Conservation (phyloP, 2,113 vertebrate genomes). For the Tetrax tetrax region DNA sequence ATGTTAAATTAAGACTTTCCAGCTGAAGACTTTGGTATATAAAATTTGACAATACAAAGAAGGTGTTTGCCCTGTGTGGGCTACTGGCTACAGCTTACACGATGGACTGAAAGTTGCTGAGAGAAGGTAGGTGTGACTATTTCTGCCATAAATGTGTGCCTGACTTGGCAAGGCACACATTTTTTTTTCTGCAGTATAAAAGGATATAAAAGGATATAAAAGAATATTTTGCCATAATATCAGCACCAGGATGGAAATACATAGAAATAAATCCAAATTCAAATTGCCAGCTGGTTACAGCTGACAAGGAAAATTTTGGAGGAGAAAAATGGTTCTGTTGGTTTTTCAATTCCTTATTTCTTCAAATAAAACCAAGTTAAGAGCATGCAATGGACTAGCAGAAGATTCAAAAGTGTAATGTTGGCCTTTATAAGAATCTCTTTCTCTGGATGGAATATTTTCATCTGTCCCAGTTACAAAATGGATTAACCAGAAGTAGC, state of each 20-base stretch:
- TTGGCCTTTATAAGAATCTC: not conserved
- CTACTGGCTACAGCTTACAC: constrained; percentile 32
- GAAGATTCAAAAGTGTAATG: not conserved
- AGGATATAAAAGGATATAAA: constrained; percentile 39
- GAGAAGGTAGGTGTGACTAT: constrained; percentile 43
- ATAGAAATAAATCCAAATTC: constrained; percentile 25
- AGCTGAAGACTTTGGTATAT: not conserved
- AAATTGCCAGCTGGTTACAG: constrained; percentile 29
- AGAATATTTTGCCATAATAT: constrained; percentile 50
- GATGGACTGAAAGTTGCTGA: constrained; percentile 22
- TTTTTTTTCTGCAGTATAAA: constrained; percentile 14
- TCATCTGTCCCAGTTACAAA: constrained; percentile 31
- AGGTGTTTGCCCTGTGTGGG: constrained; percentile 50
- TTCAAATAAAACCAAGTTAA: constrained; percentile 21
- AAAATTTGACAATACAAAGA: constrained; percentile 40
- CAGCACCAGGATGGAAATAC: constrained; percentile 27
- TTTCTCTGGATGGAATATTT: not conserved
- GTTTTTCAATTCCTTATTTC: constrained; percentile 12
- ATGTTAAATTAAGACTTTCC: constrained; percentile 23
- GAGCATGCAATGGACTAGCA: not conserved
- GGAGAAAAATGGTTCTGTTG: constrained; percentile 6
- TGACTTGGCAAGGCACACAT: constrained; percentile 57
- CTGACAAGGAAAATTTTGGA: constrained; percentile 24
- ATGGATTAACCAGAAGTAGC: constrained; percentile 32
- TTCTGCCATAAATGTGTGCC: constrained; percentile 39